phyloP scores from a whole-genome alignment of 2,113 vertebrate genomes.

The Labeo rohita region DNA sequence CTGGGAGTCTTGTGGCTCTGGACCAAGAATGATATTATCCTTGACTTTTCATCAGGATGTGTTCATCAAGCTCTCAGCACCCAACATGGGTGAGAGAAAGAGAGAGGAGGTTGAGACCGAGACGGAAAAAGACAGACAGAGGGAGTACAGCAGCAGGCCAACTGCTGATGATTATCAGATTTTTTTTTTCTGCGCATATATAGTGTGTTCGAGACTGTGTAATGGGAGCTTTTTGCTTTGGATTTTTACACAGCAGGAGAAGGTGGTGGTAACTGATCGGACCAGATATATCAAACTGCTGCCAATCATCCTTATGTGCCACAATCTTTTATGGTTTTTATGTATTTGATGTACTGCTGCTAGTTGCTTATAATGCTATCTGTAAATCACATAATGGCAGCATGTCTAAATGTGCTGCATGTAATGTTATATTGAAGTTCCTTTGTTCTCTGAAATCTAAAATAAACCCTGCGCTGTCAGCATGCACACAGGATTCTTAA shows the following conservation, averaged over 20 bases:
- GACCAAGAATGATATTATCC: conserved; percentile 74
- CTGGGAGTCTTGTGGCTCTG: conserved; percentile 67
- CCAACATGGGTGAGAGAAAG: conserved; percentile 63
- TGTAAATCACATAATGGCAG: conserved; percentile 24
- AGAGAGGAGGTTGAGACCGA: conserved; percentile 58
- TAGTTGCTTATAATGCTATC: conserved; percentile 33
- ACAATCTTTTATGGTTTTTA: conserved; percentile 8
- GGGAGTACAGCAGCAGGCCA: conserved; percentile 61
- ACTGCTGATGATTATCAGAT: conserved; percentile 51
- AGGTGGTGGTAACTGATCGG: conserved; percentile 26
- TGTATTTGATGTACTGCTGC: neutral
- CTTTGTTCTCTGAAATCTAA: conserved; percentile 31
- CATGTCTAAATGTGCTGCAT: conserved; percentile 24
- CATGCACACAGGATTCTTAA: conserved; percentile 42
- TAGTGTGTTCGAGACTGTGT: conserved; percentile 44
- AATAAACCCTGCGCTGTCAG: conserved; percentile 22
- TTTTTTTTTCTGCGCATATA: conserved; percentile 48
- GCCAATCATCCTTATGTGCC: conserved; percentile 36
- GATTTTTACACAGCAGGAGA: conserved; percentile 39
- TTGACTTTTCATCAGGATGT: conserved; percentile 71
- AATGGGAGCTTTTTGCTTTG: conserved; percentile 45
- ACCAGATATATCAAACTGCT: conserved; percentile 37
- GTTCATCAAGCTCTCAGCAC: conserved; percentile 72
- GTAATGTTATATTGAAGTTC: conserved; percentile 25
- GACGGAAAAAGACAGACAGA: conserved; percentile 61